Base-by-base conservation (phyloP, 1,140 invertebrate species). In the Bombus fervidus region DNA sequence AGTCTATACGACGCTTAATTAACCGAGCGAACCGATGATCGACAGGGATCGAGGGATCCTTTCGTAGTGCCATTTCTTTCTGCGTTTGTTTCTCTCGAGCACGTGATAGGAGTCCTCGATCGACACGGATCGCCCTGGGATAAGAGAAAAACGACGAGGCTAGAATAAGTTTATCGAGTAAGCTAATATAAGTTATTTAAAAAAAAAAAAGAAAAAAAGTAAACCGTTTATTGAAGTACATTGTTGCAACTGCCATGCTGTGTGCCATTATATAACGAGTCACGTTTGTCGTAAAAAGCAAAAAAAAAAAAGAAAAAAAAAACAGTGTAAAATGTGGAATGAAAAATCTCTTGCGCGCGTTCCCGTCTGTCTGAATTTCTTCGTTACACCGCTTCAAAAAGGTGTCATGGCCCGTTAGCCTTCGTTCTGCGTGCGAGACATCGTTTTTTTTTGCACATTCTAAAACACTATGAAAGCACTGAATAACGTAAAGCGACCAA, bases 241-340 rank as follows among this genome's bases (percentile, higher is more conserved):
- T 95, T 95, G 94, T 94, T 95, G 93, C 94, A 95, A 95, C 94
- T 95, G 94, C 94, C 94, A 95, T 94, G 94, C 94, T 94, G 93
- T 95, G 94, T 95, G 95, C 94, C 95, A 95, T 95, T 95, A 94
- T 94, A 94, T 92, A 92, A 92, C 89, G 90, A 93, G 86, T 93
- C 94, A 94, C 92, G 90, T 93, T 94, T 92, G 89, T 94, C 91
- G 90, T 95, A 92, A 93, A 91, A 86, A 85, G 76, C 75, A 73
- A 79, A 85, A 75, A 79, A 62, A 59, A 80, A 83, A 64, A 12
- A 43, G 0, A 83, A 72, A 77, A 81, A 83, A 78, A 79, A 71
- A 66, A 80, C 83, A 69, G 59, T 69, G 47, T 81, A 77, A 86
- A 34, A 85, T 41, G 76, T 62, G 82, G 73, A 79, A 86, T 47